Evolutionary conservation across 2,888 invertebrate species (phyloP).

Genomic region (Herminia tarsipennalis): DNA sequence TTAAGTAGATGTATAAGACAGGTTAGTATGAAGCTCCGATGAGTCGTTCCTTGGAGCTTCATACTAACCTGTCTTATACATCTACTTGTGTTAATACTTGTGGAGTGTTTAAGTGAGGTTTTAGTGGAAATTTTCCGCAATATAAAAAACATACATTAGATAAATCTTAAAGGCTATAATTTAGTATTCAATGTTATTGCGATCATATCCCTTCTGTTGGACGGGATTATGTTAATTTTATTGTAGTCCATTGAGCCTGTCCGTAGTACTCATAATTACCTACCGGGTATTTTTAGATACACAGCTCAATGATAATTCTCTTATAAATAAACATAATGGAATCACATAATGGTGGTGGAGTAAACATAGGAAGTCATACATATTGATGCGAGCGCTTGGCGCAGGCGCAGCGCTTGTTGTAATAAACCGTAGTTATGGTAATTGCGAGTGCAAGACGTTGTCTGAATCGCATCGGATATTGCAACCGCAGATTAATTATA

Average conservation of each 20-base stretch:
- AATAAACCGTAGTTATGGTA: too few species aligned
- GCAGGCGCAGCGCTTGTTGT: too few species aligned
- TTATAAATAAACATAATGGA: conserved; percentile 1
- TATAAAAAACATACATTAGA: too few species aligned
- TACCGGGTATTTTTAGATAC: too few species aligned
- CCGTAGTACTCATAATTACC: background rate
- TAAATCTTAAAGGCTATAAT: background rate
- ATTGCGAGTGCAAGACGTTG: background rate
- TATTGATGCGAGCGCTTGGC: background rate
- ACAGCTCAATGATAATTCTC: too few species aligned
- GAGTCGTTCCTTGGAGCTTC: too few species aligned
- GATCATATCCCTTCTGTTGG: background rate
- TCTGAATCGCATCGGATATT: background rate
- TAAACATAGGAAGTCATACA: conserved; percentile 4
- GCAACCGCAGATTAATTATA: background rate
- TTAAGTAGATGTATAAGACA: too few species aligned
- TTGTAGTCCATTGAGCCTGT: background rate
- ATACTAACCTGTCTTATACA: too few species aligned
- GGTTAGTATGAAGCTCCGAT: too few species aligned
- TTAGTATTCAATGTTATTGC: background rate
- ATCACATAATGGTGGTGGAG: background rate
- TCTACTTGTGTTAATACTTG: too few species aligned
- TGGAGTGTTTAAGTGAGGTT: background rate
- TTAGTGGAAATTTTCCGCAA: background rate
- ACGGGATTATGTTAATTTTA: background rate